Evolutionary conservation across 2,797 vertebrate genomes (phyloP).

Genomic region (Manis javanica): DNA sequence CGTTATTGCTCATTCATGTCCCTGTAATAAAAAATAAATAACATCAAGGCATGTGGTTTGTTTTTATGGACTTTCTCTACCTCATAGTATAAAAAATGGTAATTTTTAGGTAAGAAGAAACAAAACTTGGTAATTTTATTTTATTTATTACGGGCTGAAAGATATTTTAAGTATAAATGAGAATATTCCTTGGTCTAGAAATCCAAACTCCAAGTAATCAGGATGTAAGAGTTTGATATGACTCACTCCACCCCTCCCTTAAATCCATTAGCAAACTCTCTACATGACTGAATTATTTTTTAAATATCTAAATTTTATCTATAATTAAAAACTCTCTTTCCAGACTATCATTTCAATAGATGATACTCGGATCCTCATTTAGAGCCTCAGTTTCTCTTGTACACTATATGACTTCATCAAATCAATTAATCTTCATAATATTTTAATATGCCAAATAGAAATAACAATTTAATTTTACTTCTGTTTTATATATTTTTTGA

Average conservation of each 20-base stretch:
- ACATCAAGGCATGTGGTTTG: background rate
- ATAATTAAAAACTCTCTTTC: background rate
- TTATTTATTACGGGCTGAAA: background rate
- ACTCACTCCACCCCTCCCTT: background rate
- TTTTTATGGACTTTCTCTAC: background rate
- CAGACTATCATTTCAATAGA: background rate
- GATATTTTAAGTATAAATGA: background rate
- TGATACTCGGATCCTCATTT: background rate
- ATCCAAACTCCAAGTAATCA: background rate
- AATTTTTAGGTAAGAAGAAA: background rate
- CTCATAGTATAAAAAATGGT: background rate
- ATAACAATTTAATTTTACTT: background rate
- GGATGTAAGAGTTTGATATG: background rate
- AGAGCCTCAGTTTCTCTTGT: background rate
- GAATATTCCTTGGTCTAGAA: background rate
- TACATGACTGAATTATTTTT: background rate
- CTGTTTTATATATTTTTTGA: background rate
- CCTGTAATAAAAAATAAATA: background rate
- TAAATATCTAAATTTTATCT: background rate
- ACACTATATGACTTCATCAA: background rate
- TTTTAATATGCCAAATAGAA: background rate
- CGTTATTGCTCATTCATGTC: background rate
- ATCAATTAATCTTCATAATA: background rate
- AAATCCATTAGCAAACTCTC: too few relatives aligned
- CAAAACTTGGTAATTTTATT: background rate